Conservation (phyloP, 2,113 vertebrate species). For the Halcyon malimbica region DNA sequence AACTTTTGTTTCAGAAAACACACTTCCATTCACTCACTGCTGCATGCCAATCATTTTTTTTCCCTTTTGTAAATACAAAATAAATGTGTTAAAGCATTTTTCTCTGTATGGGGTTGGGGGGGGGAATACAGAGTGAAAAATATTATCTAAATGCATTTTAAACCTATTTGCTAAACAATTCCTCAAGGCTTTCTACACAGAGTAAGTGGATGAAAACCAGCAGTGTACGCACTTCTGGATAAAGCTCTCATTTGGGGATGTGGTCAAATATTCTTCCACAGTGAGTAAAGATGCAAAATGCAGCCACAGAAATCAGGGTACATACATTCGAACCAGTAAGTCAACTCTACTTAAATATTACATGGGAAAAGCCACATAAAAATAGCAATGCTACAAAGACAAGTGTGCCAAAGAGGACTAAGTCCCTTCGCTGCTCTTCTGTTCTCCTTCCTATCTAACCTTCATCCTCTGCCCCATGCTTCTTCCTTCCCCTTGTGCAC, state of each 20-base stretch:
- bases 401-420: not conserved
- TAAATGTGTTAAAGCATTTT: not conserved
- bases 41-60: not conserved
- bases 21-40: not conserved
- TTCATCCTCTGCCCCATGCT: not conserved
- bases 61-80: not conserved
- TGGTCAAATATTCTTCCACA: not conserved
- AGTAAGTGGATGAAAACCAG: not conserved
- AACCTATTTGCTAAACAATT: not conserved
- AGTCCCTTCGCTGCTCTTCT: not conserved
- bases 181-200: not conserved
- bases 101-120: not conserved
- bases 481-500: not conserved
- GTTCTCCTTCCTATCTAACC: not conserved
- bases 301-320: not conserved
- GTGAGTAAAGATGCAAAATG: not conserved
- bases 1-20: constrained; percentile 30
- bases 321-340: not conserved
- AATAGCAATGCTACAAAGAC: not conserved
- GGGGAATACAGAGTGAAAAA: not conserved
- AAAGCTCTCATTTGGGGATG: not conserved
- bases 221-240: not conserved
- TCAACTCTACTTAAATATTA: not conserved
- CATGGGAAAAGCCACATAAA: not conserved
- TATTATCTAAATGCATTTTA: not conserved